Conservation (phyloP, 2,888 invertebrate genomes). For the Agrochola macilenta region DNA sequence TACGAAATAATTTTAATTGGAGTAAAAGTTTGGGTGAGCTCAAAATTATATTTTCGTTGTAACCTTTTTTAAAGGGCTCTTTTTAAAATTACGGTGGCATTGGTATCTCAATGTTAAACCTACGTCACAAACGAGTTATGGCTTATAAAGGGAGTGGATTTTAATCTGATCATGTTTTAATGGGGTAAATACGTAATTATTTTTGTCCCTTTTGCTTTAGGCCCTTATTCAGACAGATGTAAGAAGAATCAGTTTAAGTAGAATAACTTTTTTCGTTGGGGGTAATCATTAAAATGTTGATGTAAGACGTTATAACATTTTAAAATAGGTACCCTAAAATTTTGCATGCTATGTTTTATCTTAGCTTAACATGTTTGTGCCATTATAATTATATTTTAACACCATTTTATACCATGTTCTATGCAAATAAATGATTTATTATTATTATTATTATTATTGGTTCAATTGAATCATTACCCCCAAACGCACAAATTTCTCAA, state of each 20-base stretch:
- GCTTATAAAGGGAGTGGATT: neutral
- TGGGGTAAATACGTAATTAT: slow-evolving; percentile 8
- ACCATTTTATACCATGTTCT: too few species aligned
- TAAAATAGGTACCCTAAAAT: too few species aligned
- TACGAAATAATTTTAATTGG: slow-evolving; percentile 66
- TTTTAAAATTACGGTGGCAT: slow-evolving; percentile 12
- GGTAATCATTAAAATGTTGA: too few species aligned
- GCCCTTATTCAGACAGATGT: neutral
- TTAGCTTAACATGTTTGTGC: too few species aligned
- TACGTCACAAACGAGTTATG: slow-evolving; percentile 13
- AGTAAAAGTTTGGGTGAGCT: slow-evolving; percentile 38
- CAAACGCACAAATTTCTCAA: too few species aligned
- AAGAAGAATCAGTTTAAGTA: neutral
- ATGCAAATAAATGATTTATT: too few species aligned
- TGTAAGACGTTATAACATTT: too few species aligned
- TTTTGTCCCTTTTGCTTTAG: slow-evolving; percentile 1
- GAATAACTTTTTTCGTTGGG: too few species aligned
- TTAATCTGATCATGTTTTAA: slow-evolving; percentile 26
- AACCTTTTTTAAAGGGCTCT: slow-evolving; percentile 13
- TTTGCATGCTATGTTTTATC: too few species aligned
- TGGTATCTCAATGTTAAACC: slow-evolving; percentile 32
- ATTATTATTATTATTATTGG: too few species aligned
- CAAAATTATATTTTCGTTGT: slow-evolving; percentile 16
- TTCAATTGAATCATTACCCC: too few species aligned
- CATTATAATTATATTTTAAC: too few species aligned